These are phyloP conservation scores for Hypercompe scribonia DNA, from an alignment of 2,888 invertebrate species.

Conservation along the genomic window DNA sequence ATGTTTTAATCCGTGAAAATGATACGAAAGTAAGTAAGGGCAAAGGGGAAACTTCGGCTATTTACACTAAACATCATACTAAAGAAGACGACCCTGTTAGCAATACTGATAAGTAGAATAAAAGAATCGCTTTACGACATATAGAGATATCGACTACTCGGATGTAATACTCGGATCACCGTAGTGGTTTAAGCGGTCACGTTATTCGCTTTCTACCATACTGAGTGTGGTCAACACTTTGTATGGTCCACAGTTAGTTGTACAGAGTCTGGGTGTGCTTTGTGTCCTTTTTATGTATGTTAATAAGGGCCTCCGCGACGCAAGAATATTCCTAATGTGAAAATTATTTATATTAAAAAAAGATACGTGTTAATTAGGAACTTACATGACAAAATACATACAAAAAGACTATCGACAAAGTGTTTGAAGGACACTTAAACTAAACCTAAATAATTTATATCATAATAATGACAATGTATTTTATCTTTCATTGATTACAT, in stretches of 20 bases:
- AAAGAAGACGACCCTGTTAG: neutral
- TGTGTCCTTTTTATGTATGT: no score
- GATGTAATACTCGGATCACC: no score
- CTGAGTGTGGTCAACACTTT: no score
- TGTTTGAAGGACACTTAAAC: neutral
- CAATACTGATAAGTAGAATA: neutral
- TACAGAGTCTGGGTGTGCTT: no score
- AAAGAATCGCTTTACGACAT: neutral
- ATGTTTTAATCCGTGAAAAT: conserved; percentile 1
- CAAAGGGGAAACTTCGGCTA: neutral
- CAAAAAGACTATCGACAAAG: neutral
- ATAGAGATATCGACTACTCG: no score
- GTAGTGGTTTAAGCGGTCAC: no score
- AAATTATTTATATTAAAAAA: no score
- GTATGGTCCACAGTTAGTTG: no score
- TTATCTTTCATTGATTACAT: neutral
- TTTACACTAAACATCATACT: neutral
- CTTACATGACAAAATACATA: neutral
- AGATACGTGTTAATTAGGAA: no score
- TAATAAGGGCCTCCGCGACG: no score
- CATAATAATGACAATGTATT: neutral
- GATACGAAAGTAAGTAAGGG: neutral
- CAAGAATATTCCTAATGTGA: no score
- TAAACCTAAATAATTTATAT: neutral
- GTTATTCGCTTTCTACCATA: no score